Evolutionary conservation across 1,140 invertebrate species (phyloP), one percentile per base, ranked within the genome.

Genomic region (Galleria mellonella): DNA sequence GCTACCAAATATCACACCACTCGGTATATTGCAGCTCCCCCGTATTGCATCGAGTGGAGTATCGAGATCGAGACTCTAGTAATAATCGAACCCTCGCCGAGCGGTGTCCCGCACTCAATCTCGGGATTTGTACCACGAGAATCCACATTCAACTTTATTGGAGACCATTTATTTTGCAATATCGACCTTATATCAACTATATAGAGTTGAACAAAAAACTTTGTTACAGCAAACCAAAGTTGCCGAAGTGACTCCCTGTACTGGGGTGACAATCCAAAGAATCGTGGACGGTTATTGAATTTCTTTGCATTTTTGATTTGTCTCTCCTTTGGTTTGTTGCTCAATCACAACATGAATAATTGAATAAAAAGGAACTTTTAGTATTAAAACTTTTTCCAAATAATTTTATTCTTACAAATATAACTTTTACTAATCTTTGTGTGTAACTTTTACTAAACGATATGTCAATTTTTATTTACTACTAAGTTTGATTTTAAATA

Each of bases 231-330:
- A 46, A 32, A 53, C 11, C 14, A 51, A 38, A 17, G 36, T 62
- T 43, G 58, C 43, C 30, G 14, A 42, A 62, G 49, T 51, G 58
- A 71, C 56, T 71, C 60, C 48, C 57, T 62, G 51, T 62, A 66
- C 70, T 75, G 65, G 71, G 70, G 75, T 74, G 68, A 78, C 72
- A 81, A 77, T 76, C 66, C 64, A 72, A 68, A 74, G 71, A 81
- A 78, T 74, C 67, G 63, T 46, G 59, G 62, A 69, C 64, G 67
- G 63, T 79, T 81, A 81, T 81, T 81, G 72, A 81, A 81, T 83
- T 75, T 77, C 74, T 77, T 74, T 77, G 62, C 62, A 78, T 69
- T 79, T 74, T 79, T 71, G 67, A 70, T 79, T 77, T 74, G 52
- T 69, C 61, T 70, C 68, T 58, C 62, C 67, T 43, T 70, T 57